Conservation (phyloP, 1,140 invertebrate genomes). For the Musca vetustissima region DNA sequence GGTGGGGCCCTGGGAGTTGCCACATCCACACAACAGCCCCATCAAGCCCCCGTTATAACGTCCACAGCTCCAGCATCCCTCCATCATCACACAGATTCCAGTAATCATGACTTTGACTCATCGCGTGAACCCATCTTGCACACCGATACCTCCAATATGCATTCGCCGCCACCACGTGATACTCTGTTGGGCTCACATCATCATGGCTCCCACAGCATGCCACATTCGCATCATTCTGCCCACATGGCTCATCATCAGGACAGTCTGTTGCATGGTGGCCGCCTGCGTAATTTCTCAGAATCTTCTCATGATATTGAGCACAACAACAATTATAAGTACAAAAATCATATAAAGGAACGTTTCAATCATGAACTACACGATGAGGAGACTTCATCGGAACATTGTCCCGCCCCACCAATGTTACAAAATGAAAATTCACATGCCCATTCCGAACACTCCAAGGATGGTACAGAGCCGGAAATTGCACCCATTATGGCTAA, state of each 20-base stretch:
- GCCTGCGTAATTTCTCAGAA: conserved; percentile 54
- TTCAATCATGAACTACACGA: conserved; percentile 62
- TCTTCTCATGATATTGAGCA: conserved; percentile 58
- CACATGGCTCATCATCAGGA: conserved; percentile 17
- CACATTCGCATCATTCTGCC: conserved; percentile 31
- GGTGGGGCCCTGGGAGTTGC: conserved; percentile 3
- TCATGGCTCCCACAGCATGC: conserved; percentile 35
- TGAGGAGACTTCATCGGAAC: conserved; percentile 51
- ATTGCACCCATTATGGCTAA: conserved; percentile 52
- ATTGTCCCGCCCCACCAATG: conserved; percentile 38
- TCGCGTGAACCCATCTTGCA: conserved; percentile 48
- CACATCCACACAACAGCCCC: conserved; percentile 42
- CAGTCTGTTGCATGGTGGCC: conserved; percentile 33
- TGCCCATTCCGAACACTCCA: conserved; percentile 51
- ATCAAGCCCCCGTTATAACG: conserved; percentile 50
- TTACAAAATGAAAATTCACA: conserved; percentile 50
- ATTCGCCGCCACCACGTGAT: conserved; percentile 50
- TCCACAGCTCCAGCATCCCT: conserved; percentile 44
- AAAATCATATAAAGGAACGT: conserved; percentile 89
- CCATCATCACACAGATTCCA: conserved; percentile 49
- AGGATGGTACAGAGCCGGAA: conserved; percentile 51
- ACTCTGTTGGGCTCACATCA: conserved; percentile 39
- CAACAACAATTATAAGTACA: conserved; percentile 84
- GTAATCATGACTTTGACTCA: conserved; percentile 53
- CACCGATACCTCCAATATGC: conserved; percentile 53